These are phyloP conservation scores for Punctoribates punctum DNA, from an alignment of 2,888 invertebrate genomes.

Conservation along the genomic window DNA sequence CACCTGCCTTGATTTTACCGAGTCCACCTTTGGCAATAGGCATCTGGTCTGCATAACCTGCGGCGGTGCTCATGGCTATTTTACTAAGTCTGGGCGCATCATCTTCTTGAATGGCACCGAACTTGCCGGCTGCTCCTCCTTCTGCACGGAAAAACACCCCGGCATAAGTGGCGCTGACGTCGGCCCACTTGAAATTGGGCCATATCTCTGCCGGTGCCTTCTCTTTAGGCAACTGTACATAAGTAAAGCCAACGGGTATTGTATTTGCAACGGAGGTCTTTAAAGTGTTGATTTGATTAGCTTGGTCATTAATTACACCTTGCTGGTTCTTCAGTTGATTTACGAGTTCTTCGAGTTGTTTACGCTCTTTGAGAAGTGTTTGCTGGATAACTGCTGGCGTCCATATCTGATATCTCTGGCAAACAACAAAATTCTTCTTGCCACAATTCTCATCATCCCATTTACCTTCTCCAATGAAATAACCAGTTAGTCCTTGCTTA, in stretches of 20 bases:
- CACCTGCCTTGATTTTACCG: not conserved
- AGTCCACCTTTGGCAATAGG: not conserved
- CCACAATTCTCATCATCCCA: slow-evolving; percentile 3
- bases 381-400: not conserved
- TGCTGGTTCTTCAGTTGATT: not conserved
- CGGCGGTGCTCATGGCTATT: not conserved
- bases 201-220: not conserved
- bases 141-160: not conserved
- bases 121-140: not conserved
- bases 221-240: slow-evolving; percentile 16
- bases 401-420: slow-evolving; percentile 7
- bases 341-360: not conserved
- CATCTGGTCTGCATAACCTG: not conserved
- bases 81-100: not conserved
- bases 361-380: not conserved
- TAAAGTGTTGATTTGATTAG: not conserved
- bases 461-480: not conserved
- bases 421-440: slow-evolving; percentile 8
- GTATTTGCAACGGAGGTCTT: not conserved
- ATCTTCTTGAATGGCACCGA: slow-evolving; percentile 2
- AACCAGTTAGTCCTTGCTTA: not conserved
- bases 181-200: not conserved
- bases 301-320: not conserved
- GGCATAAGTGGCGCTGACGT: not conserved
- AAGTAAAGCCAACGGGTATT: slow-evolving; percentile 19